Conservation (phyloP, 2,113 vertebrate genomes). For the Leucopsar rothschildi region DNA sequence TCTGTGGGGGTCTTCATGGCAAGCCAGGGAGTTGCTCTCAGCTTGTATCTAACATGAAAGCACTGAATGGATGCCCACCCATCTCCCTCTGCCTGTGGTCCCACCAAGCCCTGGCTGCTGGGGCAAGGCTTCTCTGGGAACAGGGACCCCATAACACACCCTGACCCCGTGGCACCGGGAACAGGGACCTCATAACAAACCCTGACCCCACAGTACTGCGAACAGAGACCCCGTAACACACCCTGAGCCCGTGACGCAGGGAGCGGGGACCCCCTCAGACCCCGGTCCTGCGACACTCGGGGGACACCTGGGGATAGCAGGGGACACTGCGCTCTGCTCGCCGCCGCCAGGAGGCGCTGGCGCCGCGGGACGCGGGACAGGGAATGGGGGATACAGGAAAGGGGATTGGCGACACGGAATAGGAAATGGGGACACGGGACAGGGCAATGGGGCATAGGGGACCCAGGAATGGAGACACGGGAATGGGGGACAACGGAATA, state of each 20-base stretch:
- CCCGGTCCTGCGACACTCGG: too few relatives aligned
- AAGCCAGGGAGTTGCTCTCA: not conserved
- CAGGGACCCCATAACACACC: too few relatives aligned
- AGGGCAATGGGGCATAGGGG: not conserved
- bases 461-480: not conserved
- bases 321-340: not conserved
- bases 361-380: not conserved
- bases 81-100: too few relatives aligned
- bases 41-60: accelerated
- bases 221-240: too few relatives aligned
- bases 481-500: too few relatives aligned
- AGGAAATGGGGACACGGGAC: not conserved
- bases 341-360: not conserved
- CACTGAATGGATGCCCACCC: accelerated
- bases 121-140: not conserved
- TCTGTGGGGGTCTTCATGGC: not conserved
- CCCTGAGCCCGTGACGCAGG: accelerated
- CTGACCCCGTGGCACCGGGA: not conserved
- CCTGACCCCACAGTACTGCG: not conserved
- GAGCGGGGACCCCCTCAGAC: not conserved
- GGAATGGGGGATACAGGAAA: not conserved
- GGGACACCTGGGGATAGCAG: not conserved
- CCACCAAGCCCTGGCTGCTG: not conserved
- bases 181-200: too few relatives aligned
- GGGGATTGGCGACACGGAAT: too few relatives aligned